Evolutionary conservation across 2,888 invertebrate species (phyloP).

Genomic region (Rhorus exstirpatorius): DNA sequence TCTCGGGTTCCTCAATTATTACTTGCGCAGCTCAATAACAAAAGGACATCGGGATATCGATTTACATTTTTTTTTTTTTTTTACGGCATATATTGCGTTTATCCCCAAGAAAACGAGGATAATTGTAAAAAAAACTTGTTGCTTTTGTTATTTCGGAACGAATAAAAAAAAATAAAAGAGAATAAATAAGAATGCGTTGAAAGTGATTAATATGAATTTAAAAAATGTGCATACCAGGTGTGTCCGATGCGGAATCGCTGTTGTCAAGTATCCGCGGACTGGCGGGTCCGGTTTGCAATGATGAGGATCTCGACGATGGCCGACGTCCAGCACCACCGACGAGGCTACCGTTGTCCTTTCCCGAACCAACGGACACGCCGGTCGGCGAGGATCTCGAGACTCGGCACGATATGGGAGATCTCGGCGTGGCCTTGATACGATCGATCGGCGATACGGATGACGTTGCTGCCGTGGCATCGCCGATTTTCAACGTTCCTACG

Average conservation of each 20-base stretch:
- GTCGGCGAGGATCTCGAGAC: constrained; percentile 74
- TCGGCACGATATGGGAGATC: constrained; percentile 73
- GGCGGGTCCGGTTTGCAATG: constrained; percentile 75
- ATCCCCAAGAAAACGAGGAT: constrained; percentile 16
- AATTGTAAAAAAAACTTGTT: constrained; percentile 1
- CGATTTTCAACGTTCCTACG: constrained; percentile 85
- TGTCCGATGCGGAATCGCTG: constrained; percentile 77
- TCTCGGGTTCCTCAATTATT: constrained; percentile 65
- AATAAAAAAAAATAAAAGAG: not conserved
- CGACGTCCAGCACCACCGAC: constrained; percentile 60
- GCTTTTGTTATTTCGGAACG: not conserved
- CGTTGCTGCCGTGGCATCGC: constrained; percentile 78
- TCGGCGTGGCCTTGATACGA: constrained; percentile 65
- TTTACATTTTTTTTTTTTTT: no score
- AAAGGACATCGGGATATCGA: constrained; percentile 24
- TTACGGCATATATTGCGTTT: constrained; percentile 15
- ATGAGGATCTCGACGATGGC: constrained; percentile 74
- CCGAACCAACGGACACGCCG: constrained; percentile 68
- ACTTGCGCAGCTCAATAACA: constrained; percentile 6
- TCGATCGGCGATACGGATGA: constrained; percentile 74
- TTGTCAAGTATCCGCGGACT: constrained; percentile 77
- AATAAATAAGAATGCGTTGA: no score
- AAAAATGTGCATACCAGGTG: constrained; percentile 75
- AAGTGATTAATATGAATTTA: not conserved
- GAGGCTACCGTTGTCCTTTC: constrained; percentile 71